Conservation (phyloP, 2,113 vertebrate genomes). For the Enhydra lutris region DNA sequence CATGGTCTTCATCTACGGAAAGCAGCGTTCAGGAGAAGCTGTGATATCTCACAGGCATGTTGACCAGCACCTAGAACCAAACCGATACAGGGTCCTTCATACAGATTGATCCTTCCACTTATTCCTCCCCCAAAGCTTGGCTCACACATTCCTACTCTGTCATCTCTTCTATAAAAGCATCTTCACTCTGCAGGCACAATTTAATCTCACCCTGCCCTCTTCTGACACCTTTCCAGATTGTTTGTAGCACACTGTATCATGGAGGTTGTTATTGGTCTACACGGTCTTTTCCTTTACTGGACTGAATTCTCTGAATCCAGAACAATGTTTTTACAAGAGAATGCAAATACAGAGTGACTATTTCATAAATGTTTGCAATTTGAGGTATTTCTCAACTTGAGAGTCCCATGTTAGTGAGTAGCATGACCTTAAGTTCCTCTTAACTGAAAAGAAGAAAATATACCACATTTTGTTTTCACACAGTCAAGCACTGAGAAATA, state of each 20-base stretch:
- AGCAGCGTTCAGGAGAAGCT: background rate
- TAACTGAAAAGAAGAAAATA: background rate
- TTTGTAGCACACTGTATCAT: background rate
- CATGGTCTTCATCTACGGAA: background rate
- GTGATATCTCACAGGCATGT: background rate
- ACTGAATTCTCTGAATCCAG: background rate
- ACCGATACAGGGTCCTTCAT: background rate
- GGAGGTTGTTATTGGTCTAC: background rate
- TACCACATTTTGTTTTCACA: background rate
- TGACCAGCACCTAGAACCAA: background rate
- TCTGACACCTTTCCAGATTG: background rate
- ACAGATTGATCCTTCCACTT: background rate
- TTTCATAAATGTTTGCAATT: background rate
- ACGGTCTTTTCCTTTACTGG: background rate
- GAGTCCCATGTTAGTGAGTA: background rate
- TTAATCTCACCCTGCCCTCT: background rate
- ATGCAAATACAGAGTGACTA: background rate
- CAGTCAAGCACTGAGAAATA: background rate
- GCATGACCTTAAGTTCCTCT: background rate
- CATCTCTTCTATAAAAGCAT: background rate
- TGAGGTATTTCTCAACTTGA: background rate
- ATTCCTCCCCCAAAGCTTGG: background rate
- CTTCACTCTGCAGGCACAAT: background rate
- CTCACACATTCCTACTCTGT: too few species aligned
- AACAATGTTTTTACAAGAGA: background rate